Conservation (phyloP, 2,797 vertebrate genomes). For the Ctenopoma multispine region DNA sequence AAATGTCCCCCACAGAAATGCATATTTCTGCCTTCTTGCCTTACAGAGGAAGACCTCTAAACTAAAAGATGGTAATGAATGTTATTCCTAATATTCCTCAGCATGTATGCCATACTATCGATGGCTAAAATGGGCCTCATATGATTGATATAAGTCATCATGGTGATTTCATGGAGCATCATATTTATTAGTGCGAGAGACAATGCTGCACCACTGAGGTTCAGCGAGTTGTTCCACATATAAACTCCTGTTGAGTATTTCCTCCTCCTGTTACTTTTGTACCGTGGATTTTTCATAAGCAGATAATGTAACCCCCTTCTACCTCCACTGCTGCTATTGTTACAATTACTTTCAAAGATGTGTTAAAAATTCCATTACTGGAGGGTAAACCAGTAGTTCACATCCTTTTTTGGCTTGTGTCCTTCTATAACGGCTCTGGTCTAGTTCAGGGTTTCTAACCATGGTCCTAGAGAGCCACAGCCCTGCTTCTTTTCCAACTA, state of each 20-base stretch:
- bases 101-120: background rate
- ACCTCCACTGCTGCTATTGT: too few relatives aligned
- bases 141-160: background rate
- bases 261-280: background rate
- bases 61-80: constrained; percentile 4
- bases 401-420: too few relatives aligned
- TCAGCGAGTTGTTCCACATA: background rate
- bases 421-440: too few relatives aligned
- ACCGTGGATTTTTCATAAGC: background rate
- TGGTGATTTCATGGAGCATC: constrained; percentile 10
- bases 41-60: background rate
- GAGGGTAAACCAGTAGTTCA: too few relatives aligned
- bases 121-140: constrained; percentile 14
- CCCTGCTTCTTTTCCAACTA: too few relatives aligned
- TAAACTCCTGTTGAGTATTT: too few relatives aligned
- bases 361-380: too few relatives aligned
- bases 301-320: background rate
- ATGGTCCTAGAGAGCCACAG: too few relatives aligned
- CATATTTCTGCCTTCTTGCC: background rate
- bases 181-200: background rate
- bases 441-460: too few relatives aligned
- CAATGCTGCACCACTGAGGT: background rate
- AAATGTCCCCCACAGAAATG: background rate
- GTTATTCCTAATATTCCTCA: too few relatives aligned
- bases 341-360: too few relatives aligned